Evolutionary conservation across 2,113 vertebrate genomes (phyloP).

Genomic region (Podarcis raffonei): DNA sequence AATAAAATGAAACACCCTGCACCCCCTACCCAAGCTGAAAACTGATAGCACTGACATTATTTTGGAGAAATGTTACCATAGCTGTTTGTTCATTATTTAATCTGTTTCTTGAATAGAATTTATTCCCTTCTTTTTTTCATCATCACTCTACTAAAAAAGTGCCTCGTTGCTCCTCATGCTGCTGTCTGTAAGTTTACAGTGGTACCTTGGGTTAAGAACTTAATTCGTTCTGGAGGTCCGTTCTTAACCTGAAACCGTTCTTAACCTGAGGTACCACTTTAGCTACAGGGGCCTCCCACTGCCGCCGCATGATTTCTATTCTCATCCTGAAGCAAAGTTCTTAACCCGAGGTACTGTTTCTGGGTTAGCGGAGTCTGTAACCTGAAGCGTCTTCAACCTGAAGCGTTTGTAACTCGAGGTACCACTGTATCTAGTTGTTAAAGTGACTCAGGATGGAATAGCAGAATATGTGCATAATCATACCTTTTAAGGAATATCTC

Average conservation of each 20-base stretch:
- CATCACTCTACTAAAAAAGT: background rate
- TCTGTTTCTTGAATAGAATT: background rate
- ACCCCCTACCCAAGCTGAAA: background rate
- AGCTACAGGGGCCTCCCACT: no score
- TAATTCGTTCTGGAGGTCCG: no score
- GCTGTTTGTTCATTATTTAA: conserved; percentile 3
- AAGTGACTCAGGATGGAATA: background rate
- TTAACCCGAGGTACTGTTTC: no score
- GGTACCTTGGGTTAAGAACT: no score
- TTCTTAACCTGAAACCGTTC: no score
- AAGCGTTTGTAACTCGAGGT: no score
- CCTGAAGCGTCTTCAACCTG: no score
- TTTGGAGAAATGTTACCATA: background rate
- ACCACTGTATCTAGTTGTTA: background rate
- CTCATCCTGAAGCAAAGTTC: no score
- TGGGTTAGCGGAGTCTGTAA: no score
- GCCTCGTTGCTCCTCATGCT: background rate
- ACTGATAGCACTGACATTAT: background rate
- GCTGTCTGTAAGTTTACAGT: background rate
- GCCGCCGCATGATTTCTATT: no score
- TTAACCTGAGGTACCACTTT: no score
- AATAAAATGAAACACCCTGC: background rate
- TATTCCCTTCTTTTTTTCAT: background rate
- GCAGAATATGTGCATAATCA: background rate
- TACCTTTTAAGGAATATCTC: background rate